Percentiles rank a stretch among this genome's conserved stretches.
Evolutionary conservation across 92 coral and sea anemone genomes (phyloP).

Genomic region (Phymanthus crucifer): DNA sequence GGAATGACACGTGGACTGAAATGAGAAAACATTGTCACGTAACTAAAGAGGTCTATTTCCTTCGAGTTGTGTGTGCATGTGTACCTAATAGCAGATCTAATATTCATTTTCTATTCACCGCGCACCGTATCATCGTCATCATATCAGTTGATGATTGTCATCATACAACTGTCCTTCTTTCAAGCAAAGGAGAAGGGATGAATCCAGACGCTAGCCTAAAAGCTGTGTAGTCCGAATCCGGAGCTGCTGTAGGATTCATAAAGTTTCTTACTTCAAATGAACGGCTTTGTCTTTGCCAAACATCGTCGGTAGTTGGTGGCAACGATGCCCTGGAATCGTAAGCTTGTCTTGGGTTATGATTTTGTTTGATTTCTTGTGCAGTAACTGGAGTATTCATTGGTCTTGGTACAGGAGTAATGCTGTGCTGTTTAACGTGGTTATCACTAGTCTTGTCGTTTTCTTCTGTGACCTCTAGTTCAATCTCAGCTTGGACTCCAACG

Average conservation of each 20-base stretch:
- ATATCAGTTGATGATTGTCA: background rate
- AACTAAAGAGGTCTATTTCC: no score
- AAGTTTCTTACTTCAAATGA: slow-evolving; percentile 30
- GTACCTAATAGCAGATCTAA: no score
- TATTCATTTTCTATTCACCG: no score
- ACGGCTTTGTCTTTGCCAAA: slow-evolving; percentile 1
- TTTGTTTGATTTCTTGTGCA: slow-evolving; percentile 1
- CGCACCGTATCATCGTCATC: background rate
- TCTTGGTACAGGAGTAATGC: background rate
- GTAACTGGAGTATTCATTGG: background rate
- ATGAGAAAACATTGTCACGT: no score
- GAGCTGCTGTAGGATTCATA: background rate
- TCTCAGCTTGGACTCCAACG: slow-evolving; percentile 18
- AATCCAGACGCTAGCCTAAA: slow-evolving; percentile 9
- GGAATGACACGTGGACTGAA: no score
- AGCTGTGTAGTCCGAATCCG: slow-evolving; percentile 20
- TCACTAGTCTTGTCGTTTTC: background rate
- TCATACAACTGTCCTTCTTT: slow-evolving; percentile 34
- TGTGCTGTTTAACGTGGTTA: background rate
- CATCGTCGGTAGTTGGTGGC: background rate
- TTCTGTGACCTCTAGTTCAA: background rate
- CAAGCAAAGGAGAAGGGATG: slow-evolving; percentile 22
- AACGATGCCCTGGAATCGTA: background rate
- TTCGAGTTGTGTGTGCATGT: no score
- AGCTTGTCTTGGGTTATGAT: background rate